Conservation (phyloP, 2,797 vertebrate species). For the Myiotriccus ornatus region DNA sequence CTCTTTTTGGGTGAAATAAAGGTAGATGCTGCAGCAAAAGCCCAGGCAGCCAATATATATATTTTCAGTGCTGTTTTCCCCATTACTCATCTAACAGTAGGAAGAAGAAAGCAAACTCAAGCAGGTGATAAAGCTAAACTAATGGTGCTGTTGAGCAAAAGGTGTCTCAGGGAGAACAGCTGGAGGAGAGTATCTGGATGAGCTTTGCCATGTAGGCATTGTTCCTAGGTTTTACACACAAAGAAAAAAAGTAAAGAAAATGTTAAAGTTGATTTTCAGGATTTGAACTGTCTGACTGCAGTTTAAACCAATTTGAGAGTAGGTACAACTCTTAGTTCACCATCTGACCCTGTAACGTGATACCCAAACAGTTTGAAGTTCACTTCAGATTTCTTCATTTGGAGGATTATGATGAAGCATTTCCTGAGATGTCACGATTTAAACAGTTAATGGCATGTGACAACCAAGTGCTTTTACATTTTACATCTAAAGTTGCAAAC, state of each 20-base stretch:
- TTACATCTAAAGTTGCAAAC: conserved; percentile 30
- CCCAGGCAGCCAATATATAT: accelerated
- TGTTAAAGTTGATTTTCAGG: not conserved
- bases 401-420: conserved; percentile 50
- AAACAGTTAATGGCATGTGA: conserved; percentile 51
- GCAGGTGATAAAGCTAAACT: not conserved
- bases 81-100: not conserved
- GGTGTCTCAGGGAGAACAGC: not conserved
- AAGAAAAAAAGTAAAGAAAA: not conserved
- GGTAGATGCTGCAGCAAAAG: not conserved
- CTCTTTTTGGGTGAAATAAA: not conserved
- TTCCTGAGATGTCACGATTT: conserved; percentile 40
- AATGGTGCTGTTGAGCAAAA: not conserved
- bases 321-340: not conserved
- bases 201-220: not conserved
- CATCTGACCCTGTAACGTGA: conserved; percentile 14
- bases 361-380: conserved; percentile 4
- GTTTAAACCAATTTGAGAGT: conserved; percentile 47
- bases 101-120: not conserved
- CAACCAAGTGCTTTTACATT: conserved; percentile 15
- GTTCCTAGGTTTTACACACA: not conserved
- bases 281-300: not conserved
- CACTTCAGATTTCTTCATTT: conserved; percentile 15
- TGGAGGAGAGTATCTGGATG: not conserved
- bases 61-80: not conserved